Conservation (phyloP, 2,113 vertebrate genomes). For the Octodon degus region DNA sequence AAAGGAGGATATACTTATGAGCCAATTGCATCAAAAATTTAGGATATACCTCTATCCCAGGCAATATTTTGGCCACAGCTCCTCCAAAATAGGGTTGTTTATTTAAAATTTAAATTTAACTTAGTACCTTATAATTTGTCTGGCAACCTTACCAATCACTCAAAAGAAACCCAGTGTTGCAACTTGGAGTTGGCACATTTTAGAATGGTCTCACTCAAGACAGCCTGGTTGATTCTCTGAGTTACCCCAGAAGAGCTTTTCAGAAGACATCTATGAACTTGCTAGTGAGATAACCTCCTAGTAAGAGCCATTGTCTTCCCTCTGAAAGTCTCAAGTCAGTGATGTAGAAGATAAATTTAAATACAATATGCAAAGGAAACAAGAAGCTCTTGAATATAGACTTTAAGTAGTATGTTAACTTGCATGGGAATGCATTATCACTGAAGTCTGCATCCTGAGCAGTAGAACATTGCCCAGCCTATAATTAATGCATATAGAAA, state of each 20-base stretch:
- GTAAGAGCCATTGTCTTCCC: background rate
- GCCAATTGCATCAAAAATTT: background rate
- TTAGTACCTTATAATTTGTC: background rate
- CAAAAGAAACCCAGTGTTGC: background rate
- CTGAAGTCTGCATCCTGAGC: background rate
- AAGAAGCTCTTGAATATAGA: background rate
- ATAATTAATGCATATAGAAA: background rate
- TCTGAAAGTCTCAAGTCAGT: background rate
- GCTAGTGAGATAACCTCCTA: conserved; percentile 20
- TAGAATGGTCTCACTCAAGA: conserved; percentile 55
- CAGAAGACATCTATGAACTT: conserved; percentile 48
- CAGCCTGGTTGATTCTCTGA: conserved; percentile 44
- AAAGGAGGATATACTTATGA: background rate
- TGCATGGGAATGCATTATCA: background rate
- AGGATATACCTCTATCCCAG: background rate
- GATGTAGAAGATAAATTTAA: background rate
- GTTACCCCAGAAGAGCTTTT: conserved; percentile 48
- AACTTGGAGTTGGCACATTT: conserved; percentile 54
- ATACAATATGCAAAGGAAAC: background rate
- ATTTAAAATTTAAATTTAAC: conserved; percentile 48
- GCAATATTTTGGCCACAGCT: background rate
- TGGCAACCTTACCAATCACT: conserved; percentile 32
- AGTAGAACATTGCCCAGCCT: background rate
- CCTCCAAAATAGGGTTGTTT: background rate
- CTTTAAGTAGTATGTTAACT: conserved; percentile 4